Evolutionary conservation across 2,797 vertebrate genomes (phyloP).

Genomic region (Crenichthys baileyi): DNA sequence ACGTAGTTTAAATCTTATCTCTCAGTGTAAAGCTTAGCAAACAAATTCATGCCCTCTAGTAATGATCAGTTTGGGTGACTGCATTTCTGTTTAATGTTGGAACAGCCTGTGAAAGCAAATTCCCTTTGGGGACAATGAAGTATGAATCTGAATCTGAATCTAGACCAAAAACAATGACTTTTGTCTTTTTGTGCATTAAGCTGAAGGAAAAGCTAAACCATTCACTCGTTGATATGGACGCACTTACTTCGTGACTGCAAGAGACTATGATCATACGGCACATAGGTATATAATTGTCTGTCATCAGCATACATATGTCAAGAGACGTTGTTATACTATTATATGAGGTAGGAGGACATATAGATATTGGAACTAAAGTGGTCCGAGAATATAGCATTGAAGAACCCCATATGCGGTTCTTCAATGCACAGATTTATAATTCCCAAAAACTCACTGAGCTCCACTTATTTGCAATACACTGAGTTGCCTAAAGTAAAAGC

Average conservation of each 20-base stretch:
- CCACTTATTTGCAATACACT: slow-evolving; percentile 44
- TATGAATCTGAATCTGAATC: too few species aligned
- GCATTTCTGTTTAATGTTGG: too few species aligned
- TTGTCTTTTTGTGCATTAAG: too few species aligned
- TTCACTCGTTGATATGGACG: background rate
- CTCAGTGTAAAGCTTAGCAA: too few species aligned
- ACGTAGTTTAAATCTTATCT: too few species aligned
- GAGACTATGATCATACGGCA: background rate
- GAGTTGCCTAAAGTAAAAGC: background rate
- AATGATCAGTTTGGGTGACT: background rate
- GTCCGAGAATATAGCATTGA: background rate
- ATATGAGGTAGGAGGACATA: background rate
- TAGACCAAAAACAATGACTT: too few species aligned
- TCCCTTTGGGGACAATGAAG: too few species aligned
- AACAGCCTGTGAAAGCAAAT: too few species aligned
- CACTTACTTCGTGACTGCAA: background rate
- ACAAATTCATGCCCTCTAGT: background rate
- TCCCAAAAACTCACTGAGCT: background rate
- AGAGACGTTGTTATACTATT: background rate
- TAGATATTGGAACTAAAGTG: background rate
- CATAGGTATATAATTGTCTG: too few species aligned
- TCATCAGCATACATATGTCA: background rate
- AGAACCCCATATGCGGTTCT: background rate
- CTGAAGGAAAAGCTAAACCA: background rate
- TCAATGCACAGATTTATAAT: background rate